Conservation (phyloP, 1,140 invertebrate species). For the Drosophila pandora region DNA sequence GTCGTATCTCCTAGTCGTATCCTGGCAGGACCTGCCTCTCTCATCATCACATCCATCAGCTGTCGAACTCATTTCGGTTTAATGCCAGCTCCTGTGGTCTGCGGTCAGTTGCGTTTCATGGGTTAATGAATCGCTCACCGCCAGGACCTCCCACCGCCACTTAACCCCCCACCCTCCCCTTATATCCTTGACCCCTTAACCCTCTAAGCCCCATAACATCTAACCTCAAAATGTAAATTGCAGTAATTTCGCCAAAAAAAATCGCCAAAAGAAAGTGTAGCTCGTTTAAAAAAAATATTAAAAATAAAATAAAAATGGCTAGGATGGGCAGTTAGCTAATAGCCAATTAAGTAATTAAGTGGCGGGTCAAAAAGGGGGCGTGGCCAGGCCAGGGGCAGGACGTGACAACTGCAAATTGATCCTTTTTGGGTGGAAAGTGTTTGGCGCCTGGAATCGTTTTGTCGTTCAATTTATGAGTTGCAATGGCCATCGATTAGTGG, state of each 20-base stretch:
- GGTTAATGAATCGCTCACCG: slow-evolving; percentile 35
- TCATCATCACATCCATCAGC: not conserved
- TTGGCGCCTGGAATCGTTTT: slow-evolving; percentile 33
- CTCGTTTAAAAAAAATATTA: not conserved
- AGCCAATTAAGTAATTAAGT: slow-evolving; percentile 78
- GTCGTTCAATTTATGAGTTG: slow-evolving; percentile 44
- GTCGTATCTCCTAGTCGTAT: not conserved
- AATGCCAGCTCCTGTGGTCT: slow-evolving; percentile 31
- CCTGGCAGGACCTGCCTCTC: not conserved
- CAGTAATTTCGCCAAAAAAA: slow-evolving; percentile 6
- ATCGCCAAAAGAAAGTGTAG: slow-evolving; percentile 6
- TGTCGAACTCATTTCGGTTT: slow-evolving; percentile 39
- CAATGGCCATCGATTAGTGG: slow-evolving; percentile 58
- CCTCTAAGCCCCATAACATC: not conserved
- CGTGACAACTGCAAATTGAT: slow-evolving; percentile 71
- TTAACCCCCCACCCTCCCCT: not conserved
- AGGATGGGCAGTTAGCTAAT: slow-evolving; percentile 61
- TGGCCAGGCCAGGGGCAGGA: slow-evolving; percentile 7
- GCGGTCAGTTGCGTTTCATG: slow-evolving; percentile 35
- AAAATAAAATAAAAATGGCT: not conserved
- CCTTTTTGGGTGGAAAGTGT: slow-evolving; percentile 26
- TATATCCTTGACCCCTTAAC: not conserved
- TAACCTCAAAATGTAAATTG: slow-evolving; percentile 27
- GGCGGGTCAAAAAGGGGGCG: not conserved
- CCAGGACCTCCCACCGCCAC: not conserved